Evolutionary conservation across 2,888 invertebrate genomes (phyloP), one percentile per base, ranked within the genome.

Genomic region (Halictus quadricinctus): DNA sequence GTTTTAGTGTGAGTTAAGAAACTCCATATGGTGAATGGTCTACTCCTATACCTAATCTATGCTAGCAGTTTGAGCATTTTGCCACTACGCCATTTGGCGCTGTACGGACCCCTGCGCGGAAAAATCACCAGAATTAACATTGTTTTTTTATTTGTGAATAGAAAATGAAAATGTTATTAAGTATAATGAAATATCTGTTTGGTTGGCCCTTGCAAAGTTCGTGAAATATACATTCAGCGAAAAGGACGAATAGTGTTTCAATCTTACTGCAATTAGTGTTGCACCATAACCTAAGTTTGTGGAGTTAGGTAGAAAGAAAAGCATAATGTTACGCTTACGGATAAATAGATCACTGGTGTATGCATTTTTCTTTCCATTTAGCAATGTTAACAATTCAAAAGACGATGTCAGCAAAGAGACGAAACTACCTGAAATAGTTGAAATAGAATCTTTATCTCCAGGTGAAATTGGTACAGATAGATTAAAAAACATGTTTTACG

Each of bases 341-440:
- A 18, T 72, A 4, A 6, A 72, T 10, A 75, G 10, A 36, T 72
- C 58, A 72, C 13, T 79, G 2, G 12, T 76, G 21, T 76, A 41
- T 12, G 15, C 29, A 18, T 15, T 29, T 3, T 6, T 79, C 25
- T 60, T 84, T 13, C 85, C 84, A 18, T 79, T 84, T 43, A 4
- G n/a, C 36, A 41, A 69, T 41, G 4, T 41, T 18, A 12, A 21
- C 4, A 0, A 0, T 41, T 13, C 36, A 8, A 18, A 8, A 7
- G 41, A 69, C 29, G 0, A 18, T 18, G 29, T 36, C 36, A 29
- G 1, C 29, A 64, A 64, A 18, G 18, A 64, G 3, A 29, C 6
- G 18, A 64, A 64, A 36, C 64, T 13, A 29, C 29, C 64, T 64
- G 64, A 29, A 64, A 64, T 64, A 64, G 13, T 29, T 18, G 69